Base-by-base conservation (phyloP, 1,140 invertebrate genomes). In the Formica exsecta region DNA sequence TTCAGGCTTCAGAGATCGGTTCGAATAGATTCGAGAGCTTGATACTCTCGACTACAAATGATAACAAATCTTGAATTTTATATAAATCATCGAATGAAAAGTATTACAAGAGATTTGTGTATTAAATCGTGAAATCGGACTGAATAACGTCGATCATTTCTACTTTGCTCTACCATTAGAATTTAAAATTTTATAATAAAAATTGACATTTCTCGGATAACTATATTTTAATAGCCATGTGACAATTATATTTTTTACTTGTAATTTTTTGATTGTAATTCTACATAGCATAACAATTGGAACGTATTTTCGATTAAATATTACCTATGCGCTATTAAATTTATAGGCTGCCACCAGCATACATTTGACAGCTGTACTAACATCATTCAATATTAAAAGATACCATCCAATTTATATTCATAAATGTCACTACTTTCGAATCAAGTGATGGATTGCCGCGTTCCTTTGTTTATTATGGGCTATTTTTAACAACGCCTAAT, bases 351-450 rank as follows among this genome's bases (percentile, higher is more conserved):
- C 11, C 11, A 6, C 62, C 11, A 16, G 36, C 48, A 32, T 4
- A 32, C 32, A 48, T 77, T 77, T 32, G 8, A 59, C n/a, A 65
- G 19, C 19, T 65, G 59, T 64, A 48, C 25, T 57, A 76, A 76
- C 25, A 77, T 64, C 19, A 65, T 65, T 76, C 74, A 76, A 41
- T 77, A 48, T 65, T 44, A 51, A 65, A 13, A 13, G 38, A 65
- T 65, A 77, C 5, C 38, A 76, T 32, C 11, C 22, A 41, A 25
- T 77, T 48, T 19, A 6, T 29, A 65, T 64, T 77, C 25, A 65
- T 25, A 44, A 77, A 77, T 77, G 41, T 65, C 59, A 62, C 13
- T 44, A 25, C 38, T 16, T 76, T 41, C 25, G 32, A 77, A 77
- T 77, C 11, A 65, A 77, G 3, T 65, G 59, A 77, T 77, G 44